Base-by-base conservation (phyloP, 2,797 vertebrate genomes). In the Gymnoscopelus braueri region DNA sequence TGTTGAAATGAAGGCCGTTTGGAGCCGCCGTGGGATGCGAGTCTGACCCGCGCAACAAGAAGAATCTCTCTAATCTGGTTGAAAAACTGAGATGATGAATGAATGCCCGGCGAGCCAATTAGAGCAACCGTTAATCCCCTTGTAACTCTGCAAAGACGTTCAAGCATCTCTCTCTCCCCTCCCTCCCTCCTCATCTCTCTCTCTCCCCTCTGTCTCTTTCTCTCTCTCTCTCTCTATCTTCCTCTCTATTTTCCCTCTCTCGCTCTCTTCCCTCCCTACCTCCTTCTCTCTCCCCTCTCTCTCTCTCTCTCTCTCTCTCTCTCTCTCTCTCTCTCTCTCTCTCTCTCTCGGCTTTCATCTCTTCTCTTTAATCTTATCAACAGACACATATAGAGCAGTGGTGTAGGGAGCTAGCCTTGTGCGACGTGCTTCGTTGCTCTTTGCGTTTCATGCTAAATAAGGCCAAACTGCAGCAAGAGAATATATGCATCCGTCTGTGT, bases 41-140 rank as follows among this genome's bases (percentile, higher is more conserved):
- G 39, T 44, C 39, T 44, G 39, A 44, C 39, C 39, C 39, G 5
- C 39, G 39, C 39, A 44, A 44, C 39, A 0, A 44, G 39, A 44
- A 44, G 7, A 44, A 44, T 65, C 78, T 84, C 77, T 87, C 78
- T 86, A 89, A 89, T 91, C 86, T 90, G 81, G 73, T 79, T 79
- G 78, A 79, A 90, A 44, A 44, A 44, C 8, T 44, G 7, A 9
- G 39, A 44, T 44, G 39, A 44, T 44, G 39, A 44, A 89, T 84
- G 81, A 88, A 91, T 93, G 88, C 84, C 87, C 71, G 4, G 76
- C 70, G 78, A 90, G 85, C 87, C 87, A 91, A 91, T 92, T 92
- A 90, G 84, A 89, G 87, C 68, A 53, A 68, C 77, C 50, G 75
- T 86, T 88, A 92, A 93, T 93, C 88, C 86, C 79, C 74, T 75